A percentile compares a stretch with the other conserved stretches of the same genome.
Evolutionary conservation across 1,140 invertebrate species (phyloP).

Genomic region (Babylonia areolata): DNA sequence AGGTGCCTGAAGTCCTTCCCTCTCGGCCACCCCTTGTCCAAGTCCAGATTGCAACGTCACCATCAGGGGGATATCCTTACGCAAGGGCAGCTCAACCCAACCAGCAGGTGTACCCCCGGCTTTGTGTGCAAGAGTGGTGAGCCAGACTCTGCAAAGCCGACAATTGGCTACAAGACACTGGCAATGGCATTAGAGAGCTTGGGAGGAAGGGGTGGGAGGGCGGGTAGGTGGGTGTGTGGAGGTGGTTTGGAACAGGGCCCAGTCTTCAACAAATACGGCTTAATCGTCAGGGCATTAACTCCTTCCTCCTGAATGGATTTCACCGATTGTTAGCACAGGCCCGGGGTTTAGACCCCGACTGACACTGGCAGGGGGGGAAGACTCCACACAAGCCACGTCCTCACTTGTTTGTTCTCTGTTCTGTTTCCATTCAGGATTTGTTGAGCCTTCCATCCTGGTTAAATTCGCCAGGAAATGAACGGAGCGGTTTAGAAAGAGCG

Average conservation of each 20-base stretch:
- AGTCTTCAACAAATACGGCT: slow-evolving; percentile 23
- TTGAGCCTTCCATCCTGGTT: not conserved
- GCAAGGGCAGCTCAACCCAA: slow-evolving; percentile 17
- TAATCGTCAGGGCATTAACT: slow-evolving; percentile 17
- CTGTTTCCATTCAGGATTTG: not conserved
- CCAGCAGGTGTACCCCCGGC: slow-evolving; percentile 21
- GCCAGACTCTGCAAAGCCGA: not conserved
- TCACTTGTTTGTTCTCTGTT: not conserved
- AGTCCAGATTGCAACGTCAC: too few species aligned
- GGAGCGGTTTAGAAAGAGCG: not conserved
- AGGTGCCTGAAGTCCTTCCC: too few species aligned
- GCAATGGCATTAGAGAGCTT: slow-evolving; percentile 12
- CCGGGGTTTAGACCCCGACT: not conserved
- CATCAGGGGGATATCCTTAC: slow-evolving; percentile 17
- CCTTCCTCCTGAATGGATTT: slow-evolving; percentile 27
- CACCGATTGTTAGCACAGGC: slow-evolving; percentile 1
- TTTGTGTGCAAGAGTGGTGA: not conserved
- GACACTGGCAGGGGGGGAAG: not conserved
- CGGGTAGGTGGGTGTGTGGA: too few species aligned
- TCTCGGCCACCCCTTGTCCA: too few species aligned
- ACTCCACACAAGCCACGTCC: not conserved
- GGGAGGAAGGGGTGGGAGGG: not conserved
- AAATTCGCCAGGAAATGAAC: not conserved
- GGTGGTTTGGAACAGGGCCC: not conserved
- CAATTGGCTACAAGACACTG: slow-evolving; percentile 31